Evolutionary conservation across 2,797 vertebrate genomes (phyloP).

Genomic region (Phrynocephalus guinanensis): DNA sequence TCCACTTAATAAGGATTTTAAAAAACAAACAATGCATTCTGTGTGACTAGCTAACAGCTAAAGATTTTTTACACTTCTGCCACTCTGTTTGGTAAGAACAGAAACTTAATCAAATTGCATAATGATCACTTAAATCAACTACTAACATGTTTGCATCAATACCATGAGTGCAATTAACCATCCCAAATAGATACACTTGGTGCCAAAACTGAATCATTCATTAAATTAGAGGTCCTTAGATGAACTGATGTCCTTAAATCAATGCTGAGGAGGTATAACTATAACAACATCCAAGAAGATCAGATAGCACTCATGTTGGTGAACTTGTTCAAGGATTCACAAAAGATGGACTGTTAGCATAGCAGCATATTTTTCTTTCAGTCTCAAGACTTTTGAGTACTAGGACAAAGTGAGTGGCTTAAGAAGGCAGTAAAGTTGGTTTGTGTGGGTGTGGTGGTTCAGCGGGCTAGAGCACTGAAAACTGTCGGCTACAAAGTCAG

Average conservation of each 20-base stretch:
- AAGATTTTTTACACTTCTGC: not conserved
- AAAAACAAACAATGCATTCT: slow-evolving; percentile 27
- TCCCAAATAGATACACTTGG: not conserved
- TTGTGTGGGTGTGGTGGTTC: too few species aligned
- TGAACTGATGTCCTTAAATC: slow-evolving; percentile 33
- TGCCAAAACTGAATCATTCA: slow-evolving; percentile 25
- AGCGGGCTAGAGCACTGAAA: too few species aligned
- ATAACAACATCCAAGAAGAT: not conserved
- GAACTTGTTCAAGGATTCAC: slow-evolving; percentile 17
- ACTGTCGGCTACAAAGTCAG: too few species aligned
- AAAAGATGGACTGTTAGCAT: not conserved
- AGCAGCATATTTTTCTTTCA: not conserved
- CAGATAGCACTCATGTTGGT: not conserved
- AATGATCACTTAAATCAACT: slow-evolving; percentile 18
- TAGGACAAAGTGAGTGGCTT: too few species aligned
- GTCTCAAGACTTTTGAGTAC: too few species aligned
- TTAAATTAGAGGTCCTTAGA: slow-evolving; percentile 20
- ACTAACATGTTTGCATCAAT: slow-evolving; percentile 26
- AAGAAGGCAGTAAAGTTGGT: too few species aligned
- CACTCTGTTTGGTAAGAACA: slow-evolving; percentile 11
- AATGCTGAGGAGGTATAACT: slow-evolving; percentile 26
- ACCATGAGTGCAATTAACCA: slow-evolving; percentile 36
- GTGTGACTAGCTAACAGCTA: slow-evolving; percentile 16
- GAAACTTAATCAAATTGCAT: slow-evolving; percentile 32
- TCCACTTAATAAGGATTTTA: slow-evolving; percentile 29